Base-by-base conservation (phyloP, 2,888 invertebrate species). In the Macropis europaea region DNA sequence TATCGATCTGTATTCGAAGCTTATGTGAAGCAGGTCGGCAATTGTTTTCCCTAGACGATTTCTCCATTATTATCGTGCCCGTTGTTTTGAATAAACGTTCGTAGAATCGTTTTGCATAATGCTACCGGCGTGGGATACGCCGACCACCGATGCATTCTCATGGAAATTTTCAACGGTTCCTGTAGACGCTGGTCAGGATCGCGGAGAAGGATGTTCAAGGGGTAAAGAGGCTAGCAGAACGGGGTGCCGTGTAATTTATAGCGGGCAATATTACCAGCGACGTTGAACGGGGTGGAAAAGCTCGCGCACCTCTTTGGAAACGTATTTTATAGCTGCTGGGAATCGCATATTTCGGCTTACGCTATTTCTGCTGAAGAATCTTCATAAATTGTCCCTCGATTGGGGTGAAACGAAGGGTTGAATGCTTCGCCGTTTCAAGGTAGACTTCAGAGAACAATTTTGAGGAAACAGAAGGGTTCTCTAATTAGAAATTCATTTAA, bases 181-280 rank as follows among this genome's bases (percentile, higher is more conserved):
- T 48, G 40, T 38, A 53, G 64, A 52, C 48, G 40, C 13, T 50
- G 63, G 43, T 47, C 75, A 57, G 74, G 62, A 43, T 59, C 60
- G 56, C 53, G 42, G 30, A 53, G 45, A 64, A 59, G 61, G 57
- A 53, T 59, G 47, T 40, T 63, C 15, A 54, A 43, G 34, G 19
- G 32, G 9, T 15, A 36, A 28, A 28, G 45, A 36, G 26, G 34
- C 32, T 34, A 13, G 13, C n/a, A 11, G 45, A 57, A 54, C 45
- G 50, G 42, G 30, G 4, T 34, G 56, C 17, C 48, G 40, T 28
- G 73, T 72, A 79, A 79, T 79, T 79, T 79, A 79, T 79, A 48
- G 75, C 79, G 36, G 42, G 68, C 79, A 67, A 79, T 79, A 79
- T 79, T 69, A 69, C 68, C 73, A 30, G 43, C 36, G 62, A 66